Evolutionary conservation across 2,113 vertebrate species (phyloP).

Genomic region (Cygnus buccinator): DNA sequence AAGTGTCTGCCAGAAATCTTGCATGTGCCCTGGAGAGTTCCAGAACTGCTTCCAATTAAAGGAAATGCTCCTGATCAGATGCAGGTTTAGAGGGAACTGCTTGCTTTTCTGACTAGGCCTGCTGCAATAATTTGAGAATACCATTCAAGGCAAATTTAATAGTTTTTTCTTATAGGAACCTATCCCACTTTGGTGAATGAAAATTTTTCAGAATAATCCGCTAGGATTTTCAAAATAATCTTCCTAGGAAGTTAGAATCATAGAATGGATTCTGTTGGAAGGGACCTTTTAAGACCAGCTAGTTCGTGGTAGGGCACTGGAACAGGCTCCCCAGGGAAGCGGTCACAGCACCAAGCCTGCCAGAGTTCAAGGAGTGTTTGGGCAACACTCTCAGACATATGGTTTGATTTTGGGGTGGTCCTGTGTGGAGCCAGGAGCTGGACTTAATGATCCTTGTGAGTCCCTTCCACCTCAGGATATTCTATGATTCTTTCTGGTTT

Average conservation of each 20-base stretch:
- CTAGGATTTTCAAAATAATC: neutral
- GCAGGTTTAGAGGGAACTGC: neutral
- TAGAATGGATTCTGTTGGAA: neutral
- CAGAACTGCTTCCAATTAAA: conserved; percentile 24
- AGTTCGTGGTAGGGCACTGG: neutral
- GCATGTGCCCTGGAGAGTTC: neutral
- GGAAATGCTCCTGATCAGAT: neutral
- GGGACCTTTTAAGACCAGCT: neutral
- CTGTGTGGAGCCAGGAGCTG: too few relatives aligned
- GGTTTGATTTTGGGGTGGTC: too few relatives aligned
- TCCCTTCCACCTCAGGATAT: too few relatives aligned
- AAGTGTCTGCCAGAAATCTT: conserved; percentile 38
- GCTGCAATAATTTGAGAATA: neutral
- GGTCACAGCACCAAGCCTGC: too few relatives aligned
- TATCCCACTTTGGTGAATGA: neutral
- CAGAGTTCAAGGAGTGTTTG: too few relatives aligned
- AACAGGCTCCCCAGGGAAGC: too few relatives aligned
- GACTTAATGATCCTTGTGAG: too few relatives aligned
- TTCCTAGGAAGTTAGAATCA: neutral
- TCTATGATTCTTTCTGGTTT: neutral
- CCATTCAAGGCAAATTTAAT: neutral
- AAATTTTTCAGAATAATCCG: neutral
- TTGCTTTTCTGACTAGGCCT: conserved; percentile 11
- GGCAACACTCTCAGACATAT: too few relatives aligned
- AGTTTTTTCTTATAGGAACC: neutral